Base-by-base conservation (phyloP, 2,797 vertebrate genomes). In the Pipistrellus pygmaeus region DNA sequence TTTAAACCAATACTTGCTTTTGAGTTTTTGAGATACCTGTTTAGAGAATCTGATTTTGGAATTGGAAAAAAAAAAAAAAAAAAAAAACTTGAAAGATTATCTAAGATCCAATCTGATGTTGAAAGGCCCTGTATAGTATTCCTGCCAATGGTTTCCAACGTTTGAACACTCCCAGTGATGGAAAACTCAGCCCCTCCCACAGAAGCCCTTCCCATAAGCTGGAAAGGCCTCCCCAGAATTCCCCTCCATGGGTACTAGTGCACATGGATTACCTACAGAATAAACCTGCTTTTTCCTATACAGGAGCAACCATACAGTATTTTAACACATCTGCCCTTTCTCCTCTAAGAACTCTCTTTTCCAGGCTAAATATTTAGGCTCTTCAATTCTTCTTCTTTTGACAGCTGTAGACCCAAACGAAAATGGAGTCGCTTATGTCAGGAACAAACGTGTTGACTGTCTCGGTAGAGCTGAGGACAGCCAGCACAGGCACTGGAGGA, bases 21-120 rank as follows among this genome's bases (percentile, higher is more conserved):
- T 23, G 32, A 69, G 32, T 41, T 91, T 83, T 77, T 83, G 62
- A 83, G 23, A 18, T 35, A 60, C 18, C 18, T 17, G 62, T 83
- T 60, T 32, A 91, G 32, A 94, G 88, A 87, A 76, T 77, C 77
- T 20, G 41, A 76, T 51, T 44, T 87, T 35, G 23, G 51, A 62
- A 83, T 35, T 41, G 41, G 21, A 68, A 76, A 64, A 23, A 81
- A 75, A 53, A 30, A 86, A 21, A 21, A 18, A 55, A 55, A 53
- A 53, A 18, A 62, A 46, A 46, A 11, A 46, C 77, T 51, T 85
- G 46, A n/a, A 80, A 38, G 30, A 3, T 46, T 82, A 38, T 48
- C n/a, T 88, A 62, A 15, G 64, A n/a, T 66, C n/a, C 66, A 27
- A 48, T 27, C 18, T 73, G 80, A 68, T 8, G 25, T 32, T 78